phyloP scores from a whole-genome alignment of 2,888 invertebrate genomes.

The Eutolmus rufibarbis region DNA sequence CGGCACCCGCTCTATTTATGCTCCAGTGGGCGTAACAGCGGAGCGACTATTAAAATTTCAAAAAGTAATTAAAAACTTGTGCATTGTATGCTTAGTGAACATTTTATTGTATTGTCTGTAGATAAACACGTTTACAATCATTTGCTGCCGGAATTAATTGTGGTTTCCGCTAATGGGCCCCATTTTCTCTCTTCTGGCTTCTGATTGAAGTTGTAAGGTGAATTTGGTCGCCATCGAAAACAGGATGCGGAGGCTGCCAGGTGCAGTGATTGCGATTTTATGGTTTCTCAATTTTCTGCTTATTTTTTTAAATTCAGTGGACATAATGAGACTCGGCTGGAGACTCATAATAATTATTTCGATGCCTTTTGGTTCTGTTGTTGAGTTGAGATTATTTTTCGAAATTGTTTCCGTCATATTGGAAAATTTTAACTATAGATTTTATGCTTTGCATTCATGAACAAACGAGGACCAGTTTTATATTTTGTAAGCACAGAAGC shows the following conservation, averaged over 20 bases:
- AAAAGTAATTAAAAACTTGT: slow-evolving; percentile 34
- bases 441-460: too few species aligned
- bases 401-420: not conserved
- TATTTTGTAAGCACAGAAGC: too few species aligned
- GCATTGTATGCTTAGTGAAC: slow-evolving; percentile 12
- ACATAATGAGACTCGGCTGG: not conserved
- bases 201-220: not conserved
- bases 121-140: slow-evolving; percentile 5
- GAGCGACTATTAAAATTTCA: not conserved
- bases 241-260: not conserved
- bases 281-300: not conserved
- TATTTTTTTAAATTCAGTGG: not conserved
- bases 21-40: not conserved
- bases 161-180: not conserved
- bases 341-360: not conserved
- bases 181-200: not conserved
- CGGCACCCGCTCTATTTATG: not conserved
- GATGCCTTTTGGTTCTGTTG: not conserved
- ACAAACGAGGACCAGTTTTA: too few species aligned
- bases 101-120: slow-evolving; percentile 1
- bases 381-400: not conserved
- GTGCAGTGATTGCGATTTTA: not conserved
- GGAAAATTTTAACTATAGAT: not conserved
- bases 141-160: not conserved
- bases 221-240: not conserved